Evolutionary conservation across 2,888 invertebrate species (phyloP), one percentile per base, ranked within the genome.

Genomic region (Drosophila yooni): DNA sequence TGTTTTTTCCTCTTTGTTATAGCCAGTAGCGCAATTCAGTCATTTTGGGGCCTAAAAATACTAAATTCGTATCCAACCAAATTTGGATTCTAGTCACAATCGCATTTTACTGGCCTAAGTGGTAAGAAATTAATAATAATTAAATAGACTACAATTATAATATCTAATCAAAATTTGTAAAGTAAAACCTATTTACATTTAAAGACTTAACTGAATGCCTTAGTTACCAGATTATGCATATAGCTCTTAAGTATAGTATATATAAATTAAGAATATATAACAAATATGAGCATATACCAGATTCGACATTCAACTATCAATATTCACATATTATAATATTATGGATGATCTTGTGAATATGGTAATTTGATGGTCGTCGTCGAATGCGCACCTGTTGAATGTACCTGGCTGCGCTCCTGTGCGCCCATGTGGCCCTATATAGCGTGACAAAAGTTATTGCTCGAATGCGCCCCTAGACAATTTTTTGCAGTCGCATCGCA

Each of bases 391-490:
- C 67, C 72, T 76, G 63, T 43, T 29, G 52, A 15, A n/a, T 18
- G 36, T 43, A 73, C 25, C 52, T 56, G 61, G 31, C 2, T 46
- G 48, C 60, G 73, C 66, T 56, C 61, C 48, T 74, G 59, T 31
- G 18, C 50, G 38, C 29, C 1, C 54, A 79, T 79, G 58, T 72
- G 51, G 64, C 66, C 43, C 63, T 58, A 76, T 86, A 74, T 89
- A 74, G 89, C 90, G 91, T 91, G 90, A 86, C 89, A 89, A 84
- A 81, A 89, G 81, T 91, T 83, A 77, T 89, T 91, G 91, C 90
- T 91, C 91, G 86, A 91, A 81, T 90, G 90, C 89, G 69, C 79
- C 81, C 73, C 79, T 69, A 74, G 70, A 76, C 74, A 73, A 74
- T 77, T 65, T 74, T 65, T 70, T 59, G 66, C 81, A 75, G 70